Conservation (phyloP, 2,113 vertebrate species). For the Loxodonta africana region DNA sequence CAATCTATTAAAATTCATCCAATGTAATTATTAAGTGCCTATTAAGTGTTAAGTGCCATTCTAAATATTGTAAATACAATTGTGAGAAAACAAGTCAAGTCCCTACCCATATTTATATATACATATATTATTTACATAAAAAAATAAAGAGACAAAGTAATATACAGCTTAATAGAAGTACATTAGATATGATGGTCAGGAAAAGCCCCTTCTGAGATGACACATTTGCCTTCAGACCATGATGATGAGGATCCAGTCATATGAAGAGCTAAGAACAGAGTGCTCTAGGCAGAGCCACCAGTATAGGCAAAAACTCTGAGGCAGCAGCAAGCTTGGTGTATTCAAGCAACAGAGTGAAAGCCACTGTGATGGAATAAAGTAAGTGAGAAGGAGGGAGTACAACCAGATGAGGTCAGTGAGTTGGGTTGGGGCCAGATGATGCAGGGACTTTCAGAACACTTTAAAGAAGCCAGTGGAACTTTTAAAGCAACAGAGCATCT, state of each 20-base stretch:
- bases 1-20: constrained; percentile 9
- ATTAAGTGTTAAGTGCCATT: not conserved
- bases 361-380: not conserved
- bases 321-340: not conserved
- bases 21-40: constrained; percentile 7
- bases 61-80: not conserved
- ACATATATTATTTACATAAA: not conserved
- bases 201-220: not conserved
- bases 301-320: not conserved
- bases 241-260: not conserved
- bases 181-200: not conserved
- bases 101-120: not conserved
- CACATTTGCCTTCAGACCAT: not conserved
- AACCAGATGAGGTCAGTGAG: not conserved
- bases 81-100: not conserved
- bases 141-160: not conserved
- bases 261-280: not conserved
- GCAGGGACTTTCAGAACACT: not conserved
- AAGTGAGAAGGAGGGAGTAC: not conserved
- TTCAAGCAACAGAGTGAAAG: not conserved
- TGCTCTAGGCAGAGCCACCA: not conserved
- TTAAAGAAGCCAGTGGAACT: not conserved
- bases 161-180: not conserved
- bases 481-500: not conserved
- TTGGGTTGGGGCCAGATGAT: not conserved